phyloP scores from a whole-genome alignment of 2,113 vertebrate species.

The Protobothrops mucrosquamatus region DNA sequence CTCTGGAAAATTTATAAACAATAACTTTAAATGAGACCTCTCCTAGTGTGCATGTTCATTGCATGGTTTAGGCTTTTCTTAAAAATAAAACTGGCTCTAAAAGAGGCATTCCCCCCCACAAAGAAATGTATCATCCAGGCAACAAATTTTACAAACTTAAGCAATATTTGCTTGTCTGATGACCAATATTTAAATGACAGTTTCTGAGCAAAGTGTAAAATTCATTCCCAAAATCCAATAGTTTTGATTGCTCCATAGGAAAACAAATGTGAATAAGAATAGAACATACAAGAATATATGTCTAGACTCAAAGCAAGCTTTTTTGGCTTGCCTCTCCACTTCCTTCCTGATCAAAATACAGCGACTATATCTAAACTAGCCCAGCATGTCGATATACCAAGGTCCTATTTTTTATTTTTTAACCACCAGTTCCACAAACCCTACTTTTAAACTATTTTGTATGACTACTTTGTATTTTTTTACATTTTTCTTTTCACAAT shows the following conservation, averaged over 20 bases:
- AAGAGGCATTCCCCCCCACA: neutral
- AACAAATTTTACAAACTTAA: neutral
- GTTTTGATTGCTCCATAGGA: neutral
- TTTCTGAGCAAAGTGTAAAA: neutral
- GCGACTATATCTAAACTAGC: neutral
- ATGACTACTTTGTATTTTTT: neutral
- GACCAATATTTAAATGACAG: neutral
- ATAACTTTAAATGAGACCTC: neutral
- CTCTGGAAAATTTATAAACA: neutral
- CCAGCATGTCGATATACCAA: neutral
- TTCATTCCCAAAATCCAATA: neutral
- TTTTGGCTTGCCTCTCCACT: neutral
- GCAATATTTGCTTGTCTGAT: neutral
- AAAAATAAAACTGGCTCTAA: neutral
- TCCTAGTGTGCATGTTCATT: neutral
- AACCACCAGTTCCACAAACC: neutral
- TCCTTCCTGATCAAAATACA: conserved; percentile 8
- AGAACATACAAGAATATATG: neutral
- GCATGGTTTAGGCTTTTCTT: neutral
- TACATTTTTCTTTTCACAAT: neutral
- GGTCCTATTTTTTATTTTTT: neutral
- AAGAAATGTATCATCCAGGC: neutral
- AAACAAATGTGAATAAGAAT: neutral
- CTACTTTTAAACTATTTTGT: neutral
- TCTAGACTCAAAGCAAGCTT: neutral